These are phyloP conservation scores for Penaeus japonicus DNA, from an alignment of 1,140 invertebrate genomes.

Conservation along the genomic window DNA sequence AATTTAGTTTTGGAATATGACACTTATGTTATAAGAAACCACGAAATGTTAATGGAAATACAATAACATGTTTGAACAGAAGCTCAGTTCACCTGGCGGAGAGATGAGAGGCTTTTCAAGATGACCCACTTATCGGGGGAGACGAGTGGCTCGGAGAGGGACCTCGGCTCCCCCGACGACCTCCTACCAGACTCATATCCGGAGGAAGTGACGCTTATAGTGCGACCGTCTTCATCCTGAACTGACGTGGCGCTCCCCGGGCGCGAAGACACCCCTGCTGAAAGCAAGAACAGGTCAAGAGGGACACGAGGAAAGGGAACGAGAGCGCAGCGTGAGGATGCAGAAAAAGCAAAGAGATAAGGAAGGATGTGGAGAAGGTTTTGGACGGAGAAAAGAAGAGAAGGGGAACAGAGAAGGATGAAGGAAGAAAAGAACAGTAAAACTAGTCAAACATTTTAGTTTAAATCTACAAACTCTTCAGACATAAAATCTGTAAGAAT, in stretches of 20 bases:
- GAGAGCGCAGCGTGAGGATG: too few relatives aligned
- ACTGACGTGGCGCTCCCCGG: slow-evolving; percentile 43
- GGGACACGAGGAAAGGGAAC: too few relatives aligned
- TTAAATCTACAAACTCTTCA: too few relatives aligned
- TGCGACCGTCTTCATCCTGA: slow-evolving; percentile 37
- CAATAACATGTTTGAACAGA: neutral
- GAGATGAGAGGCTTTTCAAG: slow-evolving; percentile 43
- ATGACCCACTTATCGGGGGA: slow-evolving; percentile 47
- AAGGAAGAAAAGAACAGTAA: too few relatives aligned
- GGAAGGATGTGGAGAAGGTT: too few relatives aligned
- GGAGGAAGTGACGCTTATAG: slow-evolving; percentile 42
- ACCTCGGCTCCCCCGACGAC: slow-evolving; percentile 41
- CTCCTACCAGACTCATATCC: slow-evolving; percentile 44
- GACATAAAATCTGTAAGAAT: too few relatives aligned
- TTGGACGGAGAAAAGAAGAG: too few relatives aligned
- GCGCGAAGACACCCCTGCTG: slow-evolving; percentile 38
- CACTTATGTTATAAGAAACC: too few relatives aligned
- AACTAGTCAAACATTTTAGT: too few relatives aligned
- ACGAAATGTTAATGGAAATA: neutral
- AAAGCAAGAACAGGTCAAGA: neutral
- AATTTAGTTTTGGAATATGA: too few relatives aligned
- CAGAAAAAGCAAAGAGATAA: too few relatives aligned
- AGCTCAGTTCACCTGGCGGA: slow-evolving; percentile 27
- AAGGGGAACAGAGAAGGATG: too few relatives aligned
- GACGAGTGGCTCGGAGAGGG: slow-evolving; percentile 42